phyloP scores from a whole-genome alignment of 1,140 invertebrate genomes.

The Caerostris darwini region DNA sequence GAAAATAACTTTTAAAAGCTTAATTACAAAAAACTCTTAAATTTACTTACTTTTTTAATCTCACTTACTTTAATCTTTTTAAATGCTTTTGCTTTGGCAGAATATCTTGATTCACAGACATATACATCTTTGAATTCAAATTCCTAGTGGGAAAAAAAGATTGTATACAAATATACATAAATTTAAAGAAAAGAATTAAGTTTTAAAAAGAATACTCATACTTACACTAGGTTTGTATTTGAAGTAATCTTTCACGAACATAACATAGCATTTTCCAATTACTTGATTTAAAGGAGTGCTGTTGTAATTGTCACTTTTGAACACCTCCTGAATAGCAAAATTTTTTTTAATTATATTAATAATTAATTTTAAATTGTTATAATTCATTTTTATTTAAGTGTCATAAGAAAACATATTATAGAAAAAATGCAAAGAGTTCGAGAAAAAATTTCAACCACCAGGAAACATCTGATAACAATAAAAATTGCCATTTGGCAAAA shows the following conservation, averaged over 20 bases:
- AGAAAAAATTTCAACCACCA: too few species aligned
- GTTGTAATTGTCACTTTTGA: slow-evolving; percentile 94
- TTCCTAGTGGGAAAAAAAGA: slow-evolving; percentile 82
- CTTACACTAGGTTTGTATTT: slow-evolving; percentile 89
- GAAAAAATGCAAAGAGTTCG: too few species aligned
- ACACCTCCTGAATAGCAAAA: slow-evolving; percentile 89
- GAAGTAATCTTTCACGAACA: slow-evolving; percentile 97
- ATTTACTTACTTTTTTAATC: slow-evolving; percentile 58
- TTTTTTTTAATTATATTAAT: not conserved
- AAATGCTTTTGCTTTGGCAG: slow-evolving; percentile 90
- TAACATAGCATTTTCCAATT: slow-evolving; percentile 94
- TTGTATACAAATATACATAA: not conserved
- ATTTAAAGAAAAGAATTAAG: not conserved
- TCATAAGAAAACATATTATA: too few species aligned
- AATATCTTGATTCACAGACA: slow-evolving; percentile 98
- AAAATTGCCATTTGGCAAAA: too few species aligned
- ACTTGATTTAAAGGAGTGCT: slow-evolving; percentile 93
- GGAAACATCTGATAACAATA: too few species aligned
- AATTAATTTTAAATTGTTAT: too few species aligned
- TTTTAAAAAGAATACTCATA: slow-evolving; percentile 23
- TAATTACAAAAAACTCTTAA: not conserved
- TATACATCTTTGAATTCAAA: slow-evolving; percentile 97
- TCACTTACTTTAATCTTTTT: slow-evolving; percentile 94
- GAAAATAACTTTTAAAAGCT: not conserved
- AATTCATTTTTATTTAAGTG: too few species aligned